phyloP scores from a whole-genome alignment of 2,113 vertebrate genomes.

The Maylandia zebra region DNA sequence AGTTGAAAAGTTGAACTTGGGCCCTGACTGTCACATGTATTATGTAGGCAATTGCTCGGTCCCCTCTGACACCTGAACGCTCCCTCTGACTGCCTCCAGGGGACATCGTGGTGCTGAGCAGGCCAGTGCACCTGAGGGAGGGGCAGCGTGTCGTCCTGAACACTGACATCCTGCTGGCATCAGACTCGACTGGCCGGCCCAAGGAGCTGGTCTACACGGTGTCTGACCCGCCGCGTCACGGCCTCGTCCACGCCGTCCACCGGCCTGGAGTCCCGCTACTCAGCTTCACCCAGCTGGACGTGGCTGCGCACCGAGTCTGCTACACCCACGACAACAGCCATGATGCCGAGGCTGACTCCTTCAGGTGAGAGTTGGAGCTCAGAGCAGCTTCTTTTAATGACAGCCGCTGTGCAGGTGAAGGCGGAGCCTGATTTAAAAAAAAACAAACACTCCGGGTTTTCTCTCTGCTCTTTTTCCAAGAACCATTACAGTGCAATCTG shows the following conservation, averaged over 20 bases:
- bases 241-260: conserved; percentile 84
- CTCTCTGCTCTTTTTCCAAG: not conserved
- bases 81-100: conserved; percentile 61
- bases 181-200: conserved; percentile 81
- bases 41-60: not conserved
- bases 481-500: not conserved
- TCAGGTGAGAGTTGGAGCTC: conserved; percentile 70
- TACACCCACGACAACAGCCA: conserved; percentile 80
- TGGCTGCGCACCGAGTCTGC: conserved; percentile 81
- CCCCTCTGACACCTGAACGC: not conserved
- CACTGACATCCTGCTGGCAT: conserved; percentile 89
- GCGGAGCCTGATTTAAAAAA: fast-evolving
- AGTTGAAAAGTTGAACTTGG: not conserved
- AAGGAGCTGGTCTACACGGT: conserved; percentile 85
- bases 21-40: not conserved
- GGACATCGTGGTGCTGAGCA: conserved; percentile 81
- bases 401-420: not conserved
- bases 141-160: conserved; percentile 89
- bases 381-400: not conserved
- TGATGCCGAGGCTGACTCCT: conserved; percentile 62
- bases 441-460: not conserved
- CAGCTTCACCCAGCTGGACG: conserved; percentile 85
- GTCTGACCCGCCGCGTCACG: conserved; percentile 79
- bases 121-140: conserved; percentile 83
- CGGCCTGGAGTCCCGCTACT: conserved; percentile 74